phyloP scores from a whole-genome alignment of 1,140 invertebrate genomes.

The Rhynchophorus ferrugineus region DNA sequence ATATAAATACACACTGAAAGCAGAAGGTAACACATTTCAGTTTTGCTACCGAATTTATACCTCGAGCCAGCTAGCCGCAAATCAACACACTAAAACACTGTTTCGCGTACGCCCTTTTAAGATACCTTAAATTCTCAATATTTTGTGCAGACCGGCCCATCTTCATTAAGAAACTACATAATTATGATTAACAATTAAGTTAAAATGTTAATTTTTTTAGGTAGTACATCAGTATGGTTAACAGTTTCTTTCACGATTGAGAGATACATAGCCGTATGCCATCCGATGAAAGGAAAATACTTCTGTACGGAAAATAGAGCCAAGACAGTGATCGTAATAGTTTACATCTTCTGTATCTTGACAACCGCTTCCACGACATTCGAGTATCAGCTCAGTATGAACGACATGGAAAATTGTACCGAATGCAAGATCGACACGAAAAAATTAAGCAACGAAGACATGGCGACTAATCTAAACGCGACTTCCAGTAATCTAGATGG shows the following conservation, averaged over 20 bases:
- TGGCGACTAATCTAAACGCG: not conserved
- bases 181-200: no score
- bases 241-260: conserved; percentile 73
- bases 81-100: no score
- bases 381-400: conserved; percentile 46
- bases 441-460: not conserved
- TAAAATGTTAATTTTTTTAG: conserved; percentile 41
- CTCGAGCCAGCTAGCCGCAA: no score
- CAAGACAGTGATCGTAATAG: conserved; percentile 51
- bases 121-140: no score
- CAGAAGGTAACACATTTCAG: no score
- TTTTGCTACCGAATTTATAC: no score
- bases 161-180: no score
- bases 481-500: not conserved
- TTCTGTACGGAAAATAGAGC: conserved; percentile 58
- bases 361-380: conserved; percentile 57
- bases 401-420: conserved; percentile 22
- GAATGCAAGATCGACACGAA: conserved; percentile 5
- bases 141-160: no score
- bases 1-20: no score
- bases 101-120: no score
- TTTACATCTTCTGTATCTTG: conserved; percentile 57
- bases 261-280: conserved; percentile 67
- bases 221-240: conserved; percentile 67
- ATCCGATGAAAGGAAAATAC: conserved; percentile 65